Percentiles rank a stretch among this genome's conserved stretches.
phyloP scores from a whole-genome alignment of 1,140 invertebrate genomes.

The Achatina immaculata region DNA sequence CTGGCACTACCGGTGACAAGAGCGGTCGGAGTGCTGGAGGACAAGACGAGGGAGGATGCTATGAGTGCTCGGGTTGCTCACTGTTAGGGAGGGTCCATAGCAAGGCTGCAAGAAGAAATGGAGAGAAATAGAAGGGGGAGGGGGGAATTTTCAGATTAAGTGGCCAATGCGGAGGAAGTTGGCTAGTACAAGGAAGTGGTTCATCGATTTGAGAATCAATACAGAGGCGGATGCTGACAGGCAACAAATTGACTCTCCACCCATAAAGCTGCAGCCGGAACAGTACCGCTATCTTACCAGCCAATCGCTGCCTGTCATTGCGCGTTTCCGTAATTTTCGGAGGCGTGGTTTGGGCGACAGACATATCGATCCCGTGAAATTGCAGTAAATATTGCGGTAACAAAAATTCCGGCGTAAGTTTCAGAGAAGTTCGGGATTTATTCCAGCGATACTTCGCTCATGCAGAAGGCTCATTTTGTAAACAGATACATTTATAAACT shows the following conservation, averaged over 20 bases:
- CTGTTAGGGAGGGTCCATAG: neutral
- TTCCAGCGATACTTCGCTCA: no score
- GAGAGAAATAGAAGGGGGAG: neutral
- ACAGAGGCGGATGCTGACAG: slow-evolving; percentile 7
- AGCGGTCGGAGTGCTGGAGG: slow-evolving; percentile 18
- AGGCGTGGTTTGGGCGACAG: neutral
- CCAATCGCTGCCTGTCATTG: slow-evolving; percentile 3
- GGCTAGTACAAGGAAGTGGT: neutral
- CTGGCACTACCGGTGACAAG: slow-evolving; percentile 38
- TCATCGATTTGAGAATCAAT: neutral
- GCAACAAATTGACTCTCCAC: slow-evolving; percentile 9
- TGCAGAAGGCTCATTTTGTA: no score
- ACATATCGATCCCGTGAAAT: neutral
- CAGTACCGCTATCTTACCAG: neutral
- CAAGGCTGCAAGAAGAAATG: neutral
- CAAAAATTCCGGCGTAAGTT: no score
- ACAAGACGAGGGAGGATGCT: slow-evolving; percentile 22
- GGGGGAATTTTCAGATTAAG: neutral
- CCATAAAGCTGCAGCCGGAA: neutral
- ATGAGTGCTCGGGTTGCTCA: slow-evolving; percentile 1
- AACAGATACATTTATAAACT: no score
- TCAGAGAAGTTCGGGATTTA: no score
- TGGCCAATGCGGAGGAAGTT: slow-evolving; percentile 6
- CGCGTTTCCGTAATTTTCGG: neutral
- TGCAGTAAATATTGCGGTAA: neutral